These are phyloP conservation scores for Chelonus insularis DNA, from an alignment of 1,140 invertebrate species.

Conservation along the genomic window DNA sequence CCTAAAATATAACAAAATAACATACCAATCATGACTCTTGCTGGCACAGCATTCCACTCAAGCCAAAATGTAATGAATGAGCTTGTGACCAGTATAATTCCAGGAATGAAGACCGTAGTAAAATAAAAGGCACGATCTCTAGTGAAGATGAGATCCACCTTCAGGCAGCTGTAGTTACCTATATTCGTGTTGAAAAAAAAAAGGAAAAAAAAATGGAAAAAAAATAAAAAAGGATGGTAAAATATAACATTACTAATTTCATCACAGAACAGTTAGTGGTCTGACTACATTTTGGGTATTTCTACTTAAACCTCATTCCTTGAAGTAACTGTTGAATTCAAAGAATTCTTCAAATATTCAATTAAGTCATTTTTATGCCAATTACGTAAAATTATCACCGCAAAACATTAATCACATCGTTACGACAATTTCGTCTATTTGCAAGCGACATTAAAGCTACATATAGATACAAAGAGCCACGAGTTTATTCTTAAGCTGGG, in stretches of 20 bases:
- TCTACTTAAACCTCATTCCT: too few species aligned
- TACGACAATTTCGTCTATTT: too few species aligned
- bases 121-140: slow-evolving; percentile 94
- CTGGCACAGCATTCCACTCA: slow-evolving; percentile 94
- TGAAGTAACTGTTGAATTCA: too few species aligned
- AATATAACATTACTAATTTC: background rate
- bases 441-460: slow-evolving; percentile 34
- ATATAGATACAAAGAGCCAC: too few species aligned
- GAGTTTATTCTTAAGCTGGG: background rate
- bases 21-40: slow-evolving; percentile 89
- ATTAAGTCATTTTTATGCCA: too few species aligned
- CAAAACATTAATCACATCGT: too few species aligned
- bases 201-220: too few species aligned
- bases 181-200: slow-evolving; percentile 42
- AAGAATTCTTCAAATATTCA: too few species aligned
- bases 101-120: slow-evolving; percentile 93
- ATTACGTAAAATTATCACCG: too few species aligned
- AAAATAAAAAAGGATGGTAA: slow-evolving; percentile 13
- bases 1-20: too few species aligned
- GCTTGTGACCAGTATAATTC: slow-evolving; percentile 92
- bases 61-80: slow-evolving; percentile 95
- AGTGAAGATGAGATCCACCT: slow-evolving; percentile 88
- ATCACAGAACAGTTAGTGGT: too few species aligned
- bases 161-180: slow-evolving; percentile 94
- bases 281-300: too few species aligned